Base-by-base conservation (phyloP, 37 sponge, comb jelly and placozoan species). In the Cladorhizidae sp. region DNA sequence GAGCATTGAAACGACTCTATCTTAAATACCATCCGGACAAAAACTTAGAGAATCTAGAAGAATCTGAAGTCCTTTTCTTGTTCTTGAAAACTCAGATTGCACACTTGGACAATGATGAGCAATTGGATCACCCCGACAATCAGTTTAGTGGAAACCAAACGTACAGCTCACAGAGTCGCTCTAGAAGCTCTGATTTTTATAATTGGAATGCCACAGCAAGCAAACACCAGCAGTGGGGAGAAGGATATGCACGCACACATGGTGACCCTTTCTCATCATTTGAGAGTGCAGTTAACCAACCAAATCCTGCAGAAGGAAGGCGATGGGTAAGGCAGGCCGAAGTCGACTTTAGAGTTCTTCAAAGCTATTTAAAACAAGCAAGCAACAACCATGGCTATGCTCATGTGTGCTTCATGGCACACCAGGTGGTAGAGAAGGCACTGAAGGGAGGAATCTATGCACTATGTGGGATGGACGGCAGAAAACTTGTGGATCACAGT, bases 371-470 rank as follows among this genome's bases (percentile, higher is more conserved):
- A 45, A 12, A 59, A 17, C n/a, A 59, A 59, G 18, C 61, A 5
- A 59, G 61, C n/a, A 59, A 5, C 5, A 59, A 28, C 28, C 28
- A 6, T 59, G 61, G 61, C n/a, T 59, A 54, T 33, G 67, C 65
- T 35, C 57, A 72, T 70, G 81, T 87, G 1, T 80, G 80, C 70
- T 92, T 87, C 50, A 73, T 79, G 72, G 79, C 88, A 33, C 88
- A 87, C 62, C 83, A 92, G 59, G 85, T 92, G 9, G 81, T 78
- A 35, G 85, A 83, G 59, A 92, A 92, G 58, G 84, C 85, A 29
- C 68, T 92, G 51, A 91, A 91, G 38, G 91, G 79, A 50, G 87
- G 73, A 0, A 70, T 83, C 57, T 68, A 72, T 59, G 42, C 59
- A 22, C 49, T 56, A 2, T 75, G 78, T 67, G 91, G 91, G 65